Evolutionary conservation across 2,888 invertebrate genomes (phyloP).

Genomic region (Iselma pallidipennis): DNA sequence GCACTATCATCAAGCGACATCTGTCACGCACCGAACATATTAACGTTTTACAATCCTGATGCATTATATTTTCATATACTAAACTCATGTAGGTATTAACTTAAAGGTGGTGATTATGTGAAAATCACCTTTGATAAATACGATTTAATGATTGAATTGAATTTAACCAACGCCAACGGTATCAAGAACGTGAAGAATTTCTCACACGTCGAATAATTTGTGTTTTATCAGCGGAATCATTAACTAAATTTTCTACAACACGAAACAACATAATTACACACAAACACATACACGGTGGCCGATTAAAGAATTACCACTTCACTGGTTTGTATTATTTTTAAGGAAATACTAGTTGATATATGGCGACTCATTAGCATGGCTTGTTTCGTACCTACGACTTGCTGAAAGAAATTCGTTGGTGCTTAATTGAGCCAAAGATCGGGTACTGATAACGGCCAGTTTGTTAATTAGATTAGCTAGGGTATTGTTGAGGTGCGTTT

Average conservation of each 20-base stretch:
- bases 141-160: no score
- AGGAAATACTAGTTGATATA: conserved; percentile 19
- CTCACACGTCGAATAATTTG: conserved; percentile 54
- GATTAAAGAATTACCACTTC: conserved; percentile 44
- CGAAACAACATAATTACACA: conserved; percentile 51
- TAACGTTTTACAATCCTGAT: conserved; percentile 37
- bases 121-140: no score
- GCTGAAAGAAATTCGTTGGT: conserved; percentile 16
- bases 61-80: no score
- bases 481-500: conserved; percentile 16
- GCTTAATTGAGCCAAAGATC: conserved; percentile 34
- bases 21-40: conserved; percentile 53
- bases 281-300: conserved; percentile 7
- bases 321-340: conserved; percentile 23
- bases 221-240: conserved; percentile 36
- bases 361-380: conserved; percentile 19
- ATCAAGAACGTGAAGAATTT: no score
- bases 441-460: conserved; percentile 13
- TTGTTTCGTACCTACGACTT: background rate
- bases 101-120: no score
- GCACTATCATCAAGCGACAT: conserved; percentile 44
- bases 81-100: no score
- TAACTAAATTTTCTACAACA: conserved; percentile 43
- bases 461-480: conserved; percentile 23
- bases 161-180: no score